These are phyloP conservation scores for Xiphorhynchus erythropygius DNA, from an alignment of 2,797 vertebrate genomes.

Conservation along the genomic window DNA sequence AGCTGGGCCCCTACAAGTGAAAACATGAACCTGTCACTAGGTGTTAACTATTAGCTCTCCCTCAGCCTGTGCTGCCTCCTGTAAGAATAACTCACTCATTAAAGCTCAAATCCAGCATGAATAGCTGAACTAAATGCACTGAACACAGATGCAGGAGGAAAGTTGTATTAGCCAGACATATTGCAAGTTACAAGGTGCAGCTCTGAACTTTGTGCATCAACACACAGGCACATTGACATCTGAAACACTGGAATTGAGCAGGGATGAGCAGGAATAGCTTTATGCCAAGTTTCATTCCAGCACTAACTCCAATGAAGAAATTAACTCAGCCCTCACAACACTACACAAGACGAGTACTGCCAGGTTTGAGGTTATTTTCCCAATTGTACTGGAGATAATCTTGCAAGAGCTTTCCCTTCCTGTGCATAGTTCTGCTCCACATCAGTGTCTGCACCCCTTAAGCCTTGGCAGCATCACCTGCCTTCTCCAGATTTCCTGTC, in stretches of 20 bases:
- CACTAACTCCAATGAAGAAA: not conserved
- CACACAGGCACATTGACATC: not conserved
- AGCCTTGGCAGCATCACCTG: not conserved
- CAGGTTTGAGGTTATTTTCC: too few relatives aligned
- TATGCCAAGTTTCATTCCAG: not conserved
- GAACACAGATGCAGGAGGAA: not conserved
- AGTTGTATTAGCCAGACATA: not conserved
- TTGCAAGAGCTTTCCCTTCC: not conserved
- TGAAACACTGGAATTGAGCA: not conserved
- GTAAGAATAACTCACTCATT: not conserved
- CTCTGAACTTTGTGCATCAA: not conserved
- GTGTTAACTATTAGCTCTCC: constrained; percentile 7
- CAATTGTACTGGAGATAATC: not conserved
- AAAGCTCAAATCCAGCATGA: not conserved
- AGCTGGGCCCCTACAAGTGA: not conserved
- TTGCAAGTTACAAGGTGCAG: not conserved
- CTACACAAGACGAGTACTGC: not conserved
- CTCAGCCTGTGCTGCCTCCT: not conserved
- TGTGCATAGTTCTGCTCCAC: not conserved
- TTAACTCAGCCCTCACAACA: not conserved
- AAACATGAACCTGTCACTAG: not conserved
- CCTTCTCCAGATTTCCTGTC: not conserved
- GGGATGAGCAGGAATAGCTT: not conserved
- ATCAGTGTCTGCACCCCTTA: not conserved
- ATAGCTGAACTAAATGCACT: not conserved